Base-by-base conservation (phyloP, 2,888 invertebrate species). In the Eurytoma californica region DNA sequence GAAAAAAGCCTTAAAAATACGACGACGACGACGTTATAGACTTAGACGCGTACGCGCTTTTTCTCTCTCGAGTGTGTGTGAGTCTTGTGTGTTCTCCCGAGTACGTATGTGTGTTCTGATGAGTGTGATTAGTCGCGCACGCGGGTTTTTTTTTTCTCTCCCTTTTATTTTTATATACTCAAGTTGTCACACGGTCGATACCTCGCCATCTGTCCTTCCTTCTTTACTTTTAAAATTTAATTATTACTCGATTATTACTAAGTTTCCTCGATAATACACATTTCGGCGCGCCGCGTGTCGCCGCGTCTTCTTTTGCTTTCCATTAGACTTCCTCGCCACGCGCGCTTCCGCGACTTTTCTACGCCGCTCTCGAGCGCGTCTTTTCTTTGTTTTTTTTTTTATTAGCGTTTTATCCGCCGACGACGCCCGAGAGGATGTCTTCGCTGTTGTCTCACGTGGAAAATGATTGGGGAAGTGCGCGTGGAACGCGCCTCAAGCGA, bases 211-310 rank as follows among this genome's bases (percentile, higher is more conserved):
- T 60, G 58, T n/a, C 16, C 72, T 55, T 79, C 70, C 49, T 28
- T 76, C 9, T 9, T 39, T 39, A 30, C 30, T 7, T 80, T 81
- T 73, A 79, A 74, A 82, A 82, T 84, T 85, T 85, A 84, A 77
- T 85, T 84, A 86, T 85, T 84, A 84, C 85, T 86, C 85, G 84
- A 86, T 88, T 88, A 88, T 86, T 86, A 86, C 87, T 87, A 86
- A 84, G 78, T 80, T 82, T 66, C 68, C 81, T 84, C 83, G 85
- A 85, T 86, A 87, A 86, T 88, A 87, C 86, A 85, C 13, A 24
- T 24, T 1, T 63, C 47, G 68, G 69, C 65, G 55, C 75, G 80
- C 80, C 80, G 78, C 80, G 78, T 79, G 81, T 79, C 72, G 63
- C 80, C 77, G 16, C 24, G 12, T 57, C 13, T 16, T 3, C 20